Evolutionary conservation across 2,888 invertebrate species (phyloP).

Genomic region (Hetaerina titia): DNA sequence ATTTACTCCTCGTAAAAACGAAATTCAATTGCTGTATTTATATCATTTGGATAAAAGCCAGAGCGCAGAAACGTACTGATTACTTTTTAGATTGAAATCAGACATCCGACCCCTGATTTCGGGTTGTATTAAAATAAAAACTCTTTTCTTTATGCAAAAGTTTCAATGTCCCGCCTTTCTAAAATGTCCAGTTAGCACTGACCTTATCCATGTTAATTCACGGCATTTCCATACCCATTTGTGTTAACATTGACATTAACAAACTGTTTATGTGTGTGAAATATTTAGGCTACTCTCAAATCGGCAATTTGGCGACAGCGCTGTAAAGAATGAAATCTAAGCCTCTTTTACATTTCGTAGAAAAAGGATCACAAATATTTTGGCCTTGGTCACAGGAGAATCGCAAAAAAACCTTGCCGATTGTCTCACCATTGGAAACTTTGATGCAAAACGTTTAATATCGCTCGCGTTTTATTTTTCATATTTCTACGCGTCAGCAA

Average conservation of each 20-base stretch:
- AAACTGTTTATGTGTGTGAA: neutral
- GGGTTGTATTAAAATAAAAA: no score
- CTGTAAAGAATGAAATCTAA: neutral
- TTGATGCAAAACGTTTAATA: neutral
- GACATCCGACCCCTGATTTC: no score
- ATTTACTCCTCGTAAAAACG: no score
- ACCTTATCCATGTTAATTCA: neutral
- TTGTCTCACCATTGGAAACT: neutral
- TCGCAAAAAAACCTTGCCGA: neutral
- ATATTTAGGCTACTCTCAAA: neutral
- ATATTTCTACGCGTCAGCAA: neutral
- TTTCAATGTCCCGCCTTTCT: no score
- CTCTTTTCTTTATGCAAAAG: no score
- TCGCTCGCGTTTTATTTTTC: neutral
- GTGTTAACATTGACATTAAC: neutral
- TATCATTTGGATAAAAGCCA: no score
- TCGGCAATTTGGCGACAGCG: neutral
- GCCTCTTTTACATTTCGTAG: neutral
- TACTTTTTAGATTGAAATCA: no score
- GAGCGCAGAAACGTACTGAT: no score
- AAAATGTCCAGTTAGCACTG: no score
- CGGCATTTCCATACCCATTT: neutral
- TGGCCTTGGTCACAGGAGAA: neutral
- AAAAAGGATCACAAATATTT: neutral
- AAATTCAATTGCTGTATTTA: no score